phyloP scores from a whole-genome alignment of 2,888 invertebrate species.

The Perdita meconis region DNA sequence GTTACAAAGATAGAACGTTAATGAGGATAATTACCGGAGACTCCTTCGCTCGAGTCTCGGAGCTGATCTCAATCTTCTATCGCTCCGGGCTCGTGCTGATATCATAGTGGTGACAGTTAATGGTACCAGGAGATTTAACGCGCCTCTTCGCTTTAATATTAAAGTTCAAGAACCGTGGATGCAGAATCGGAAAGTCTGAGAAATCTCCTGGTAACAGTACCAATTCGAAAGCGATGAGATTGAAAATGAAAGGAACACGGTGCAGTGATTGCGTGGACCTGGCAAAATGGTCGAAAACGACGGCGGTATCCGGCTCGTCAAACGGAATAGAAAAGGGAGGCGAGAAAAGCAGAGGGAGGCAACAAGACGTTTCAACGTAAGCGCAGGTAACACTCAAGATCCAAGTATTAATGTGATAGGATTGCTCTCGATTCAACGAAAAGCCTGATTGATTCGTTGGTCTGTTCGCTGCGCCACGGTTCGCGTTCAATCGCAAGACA shows the following conservation, averaged over 20 bases:
- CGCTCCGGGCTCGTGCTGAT: conserved; percentile 4
- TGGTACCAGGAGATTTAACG: neutral
- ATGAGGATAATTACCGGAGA: conserved; percentile 32
- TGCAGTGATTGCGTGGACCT: no score
- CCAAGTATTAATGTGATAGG: conserved; percentile 13
- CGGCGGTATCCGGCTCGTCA: conserved; percentile 26
- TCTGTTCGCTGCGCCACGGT: conserved; percentile 65
- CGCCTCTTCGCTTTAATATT: neutral
- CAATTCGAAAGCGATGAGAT: no score
- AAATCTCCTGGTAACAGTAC: no score
- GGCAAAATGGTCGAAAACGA: neutral
- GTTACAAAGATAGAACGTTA: conserved; percentile 14
- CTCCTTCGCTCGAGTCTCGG: conserved; percentile 7
- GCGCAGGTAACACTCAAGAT: conserved; percentile 45
- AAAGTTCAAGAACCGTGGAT: no score
- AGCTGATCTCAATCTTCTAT: conserved; percentile 8
- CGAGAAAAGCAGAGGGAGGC: conserved; percentile 63
- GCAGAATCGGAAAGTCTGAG: no score
- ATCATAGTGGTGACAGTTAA: neutral
- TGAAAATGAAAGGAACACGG: no score
- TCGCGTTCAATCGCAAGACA: conserved; percentile 56
- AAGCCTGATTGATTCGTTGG: conserved; percentile 79
- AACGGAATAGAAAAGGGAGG: conserved; percentile 56
- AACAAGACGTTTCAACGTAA: conserved; percentile 59
- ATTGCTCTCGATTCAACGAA: conserved; percentile 55